Conservation (phyloP, 2,113 vertebrate species). For the Gavialis gangeticus region DNA sequence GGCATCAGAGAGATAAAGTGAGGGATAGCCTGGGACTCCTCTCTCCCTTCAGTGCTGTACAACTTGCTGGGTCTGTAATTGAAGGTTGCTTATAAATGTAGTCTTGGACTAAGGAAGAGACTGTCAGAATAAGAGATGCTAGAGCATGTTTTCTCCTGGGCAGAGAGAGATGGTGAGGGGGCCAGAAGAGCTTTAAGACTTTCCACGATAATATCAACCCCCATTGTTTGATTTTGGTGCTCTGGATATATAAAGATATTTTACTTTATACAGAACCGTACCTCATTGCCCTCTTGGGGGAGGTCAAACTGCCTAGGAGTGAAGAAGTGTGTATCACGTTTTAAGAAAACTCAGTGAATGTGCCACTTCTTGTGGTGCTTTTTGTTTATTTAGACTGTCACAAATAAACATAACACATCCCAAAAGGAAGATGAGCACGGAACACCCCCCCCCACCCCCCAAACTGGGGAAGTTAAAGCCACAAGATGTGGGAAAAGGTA, state of each 20-base stretch:
- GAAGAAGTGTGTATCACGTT: rapidly evolving
- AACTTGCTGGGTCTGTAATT: background rate
- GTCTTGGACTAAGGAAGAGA: background rate
- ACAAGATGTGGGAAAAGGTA: background rate
- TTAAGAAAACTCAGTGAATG: background rate
- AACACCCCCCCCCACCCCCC: background rate
- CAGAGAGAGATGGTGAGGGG: background rate
- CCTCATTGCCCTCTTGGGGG: background rate
- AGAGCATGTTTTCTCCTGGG: background rate
- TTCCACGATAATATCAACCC: background rate
- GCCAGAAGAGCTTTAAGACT: background rate
- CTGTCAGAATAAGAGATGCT: background rate
- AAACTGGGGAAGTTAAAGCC: background rate
- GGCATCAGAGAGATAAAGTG: background rate
- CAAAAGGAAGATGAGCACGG: background rate
- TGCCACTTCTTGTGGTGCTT: background rate
- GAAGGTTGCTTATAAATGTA: background rate
- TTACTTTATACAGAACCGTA: background rate
- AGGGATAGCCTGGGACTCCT: background rate
- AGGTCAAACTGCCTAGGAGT: background rate
- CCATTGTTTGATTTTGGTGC: background rate
- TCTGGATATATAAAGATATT: background rate
- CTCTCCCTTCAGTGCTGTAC: background rate
- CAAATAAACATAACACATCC: background rate
- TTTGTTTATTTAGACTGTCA: background rate